Base-by-base conservation (phyloP, 2,797 vertebrate species). In the Lates japonicus region DNA sequence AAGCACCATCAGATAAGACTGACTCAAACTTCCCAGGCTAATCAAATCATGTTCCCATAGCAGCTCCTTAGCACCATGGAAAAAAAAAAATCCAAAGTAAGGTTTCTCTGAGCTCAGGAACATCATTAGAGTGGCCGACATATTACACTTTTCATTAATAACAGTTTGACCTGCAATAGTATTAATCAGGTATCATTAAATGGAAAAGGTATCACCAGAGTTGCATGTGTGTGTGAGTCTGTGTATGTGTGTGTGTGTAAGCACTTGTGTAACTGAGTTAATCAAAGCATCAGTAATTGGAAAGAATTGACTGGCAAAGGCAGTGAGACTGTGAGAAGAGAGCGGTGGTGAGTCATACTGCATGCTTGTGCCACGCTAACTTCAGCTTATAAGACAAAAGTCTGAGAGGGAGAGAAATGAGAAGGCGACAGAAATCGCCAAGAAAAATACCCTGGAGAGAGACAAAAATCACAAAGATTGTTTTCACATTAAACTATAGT, bases 351-450 rank as follows among this genome's bases (percentile, higher is more conserved):
- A 90, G 83, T 93, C 92, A 92, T 81, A 8, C 78, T 41, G 78
- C 44, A 65, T 63, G 88, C 57, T 68, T 81, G 84, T 83, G 70
- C 81, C 76, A 87, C 14, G 70, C 70, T 74, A 71, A 92, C 87
- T 84, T 92, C 69, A 83, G 84, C 87, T 92, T 92, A 91, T 93
- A 89, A 92, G 88, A 90, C 81, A 93, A 78, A 86, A 85, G 70
- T 81, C 78, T 65, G 87, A 68, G 73, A 16, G n/a, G n/a, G 76
- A 73, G 54, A 58, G 62, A 76, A 74, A 74, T 6, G 33, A 41
- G 76, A 44, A 52, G 49, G 4, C 72, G 69, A 69, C 2, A 41
- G 65, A 86, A 90, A 92, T 75, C 13, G 1, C 68, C 64, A 77
- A 81, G 74, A 85, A 88, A 90, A n/a, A n/a, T n/a, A 85, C 78